Conservation (phyloP, 2,797 vertebrate species). For the Chrysocyon brachyurus region DNA sequence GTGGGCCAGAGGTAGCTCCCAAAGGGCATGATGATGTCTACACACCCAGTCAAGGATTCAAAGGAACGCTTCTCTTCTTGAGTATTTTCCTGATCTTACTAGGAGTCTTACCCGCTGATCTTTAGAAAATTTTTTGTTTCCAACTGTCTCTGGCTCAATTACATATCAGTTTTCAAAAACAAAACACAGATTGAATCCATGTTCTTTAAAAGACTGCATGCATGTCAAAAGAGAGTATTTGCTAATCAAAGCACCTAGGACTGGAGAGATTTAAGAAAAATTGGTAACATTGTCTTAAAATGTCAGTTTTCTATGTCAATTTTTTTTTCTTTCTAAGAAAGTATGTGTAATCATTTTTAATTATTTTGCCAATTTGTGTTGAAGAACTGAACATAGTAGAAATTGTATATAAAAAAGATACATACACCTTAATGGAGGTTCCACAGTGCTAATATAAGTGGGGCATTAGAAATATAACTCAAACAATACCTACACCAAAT, state of each 20-base stretch:
- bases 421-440: neutral
- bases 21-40: neutral
- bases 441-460: neutral
- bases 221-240: neutral
- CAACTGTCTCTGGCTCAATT: constrained; percentile 19
- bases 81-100: neutral
- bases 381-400: neutral
- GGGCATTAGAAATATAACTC: neutral
- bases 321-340: neutral
- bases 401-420: neutral
- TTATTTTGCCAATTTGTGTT: neutral
- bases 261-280: neutral
- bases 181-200: neutral
- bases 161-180: constrained; percentile 42
- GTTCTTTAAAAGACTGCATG: neutral
- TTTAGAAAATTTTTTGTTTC: neutral
- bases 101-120: neutral
- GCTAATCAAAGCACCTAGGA: constrained; percentile 1
- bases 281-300: neutral
- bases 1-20: neutral
- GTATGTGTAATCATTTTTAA: neutral
- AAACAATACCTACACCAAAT: neutral
- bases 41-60: neutral
- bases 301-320: neutral
- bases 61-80: neutral